These are phyloP conservation scores for Drosophila bocqueti DNA, from an alignment of 1,140 invertebrate genomes.

Conservation along the genomic window DNA sequence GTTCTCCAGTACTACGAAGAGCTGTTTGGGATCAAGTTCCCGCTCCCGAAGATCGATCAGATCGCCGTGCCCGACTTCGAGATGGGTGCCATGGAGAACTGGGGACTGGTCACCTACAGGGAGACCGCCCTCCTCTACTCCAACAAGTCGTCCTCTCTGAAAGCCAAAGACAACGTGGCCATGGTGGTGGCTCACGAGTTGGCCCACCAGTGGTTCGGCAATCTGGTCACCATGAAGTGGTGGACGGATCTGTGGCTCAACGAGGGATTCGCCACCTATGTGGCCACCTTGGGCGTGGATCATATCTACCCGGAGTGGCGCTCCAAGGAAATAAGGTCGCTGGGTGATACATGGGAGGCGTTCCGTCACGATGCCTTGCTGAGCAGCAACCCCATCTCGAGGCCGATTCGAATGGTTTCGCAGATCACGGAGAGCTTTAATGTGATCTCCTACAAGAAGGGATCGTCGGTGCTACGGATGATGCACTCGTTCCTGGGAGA, in stretches of 20 bases:
- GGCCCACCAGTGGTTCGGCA: slow-evolving; percentile 93
- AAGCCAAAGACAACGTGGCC: slow-evolving; percentile 87
- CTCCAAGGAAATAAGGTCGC: slow-evolving; percentile 88
- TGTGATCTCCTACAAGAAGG: slow-evolving; percentile 94
- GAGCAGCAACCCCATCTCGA: slow-evolving; percentile 88
- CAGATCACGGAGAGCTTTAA: slow-evolving; percentile 95
- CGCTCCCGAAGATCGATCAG: slow-evolving; percentile 89
- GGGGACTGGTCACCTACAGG: slow-evolving; percentile 87
- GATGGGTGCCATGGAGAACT: slow-evolving; percentile 90
- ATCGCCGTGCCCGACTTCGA: slow-evolving; percentile 92
- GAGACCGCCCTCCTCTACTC: slow-evolving; percentile 69
- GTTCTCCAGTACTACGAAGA: slow-evolving; percentile 88
- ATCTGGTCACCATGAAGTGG: slow-evolving; percentile 91
- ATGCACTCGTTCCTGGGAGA: slow-evolving; percentile 94
- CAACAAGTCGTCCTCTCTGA: slow-evolving; percentile 86
- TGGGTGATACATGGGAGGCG: slow-evolving; percentile 86
- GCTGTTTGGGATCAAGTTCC: slow-evolving; percentile 89
- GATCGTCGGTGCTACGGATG: slow-evolving; percentile 93
- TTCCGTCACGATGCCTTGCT: slow-evolving; percentile 86
- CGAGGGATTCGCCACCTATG: slow-evolving; percentile 93
- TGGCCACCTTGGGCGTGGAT: slow-evolving; percentile 87
- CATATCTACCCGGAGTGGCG: slow-evolving; percentile 88
- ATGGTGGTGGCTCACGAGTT: slow-evolving; percentile 90
- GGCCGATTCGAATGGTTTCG: slow-evolving; percentile 87
- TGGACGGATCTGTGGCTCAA: slow-evolving; percentile 69